Evolutionary conservation across 1,140 invertebrate genomes (phyloP), one percentile per base, ranked within the genome.

Genomic region (Zaprionus vittiger): DNA sequence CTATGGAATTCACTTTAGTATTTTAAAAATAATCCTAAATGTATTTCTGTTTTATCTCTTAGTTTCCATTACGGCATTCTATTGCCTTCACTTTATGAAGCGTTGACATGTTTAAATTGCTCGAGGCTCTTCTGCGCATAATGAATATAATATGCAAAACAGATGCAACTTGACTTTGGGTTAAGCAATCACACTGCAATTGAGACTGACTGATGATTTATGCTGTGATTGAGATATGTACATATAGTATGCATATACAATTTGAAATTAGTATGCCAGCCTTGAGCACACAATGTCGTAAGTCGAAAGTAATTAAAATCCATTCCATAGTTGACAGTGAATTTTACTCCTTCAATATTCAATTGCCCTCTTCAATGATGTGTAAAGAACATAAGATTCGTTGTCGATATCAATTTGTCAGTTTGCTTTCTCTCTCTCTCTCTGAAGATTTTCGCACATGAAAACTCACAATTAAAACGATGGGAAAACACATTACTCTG

Each of bases 111-210:
- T 59, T 59, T 31, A 2, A 31, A 31, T 31, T 59, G 41, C 41
- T 47, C 41, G n/a, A 17, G 41, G 41, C 9, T 47, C 41, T 47
- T 3, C 7, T n/a, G n/a, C 17, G 20, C 47, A 22, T 22, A 17
- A 49, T 49, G 47, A 6, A 52, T 52, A 52, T 52, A 52, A 52
- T 52, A 52, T 52, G 47, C 47, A 52, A 52, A 52, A n/a, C 47
- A 52, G 47, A 14, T 52, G 47, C 47, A 52, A 52, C 47, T 52
- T 24, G 11, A 52, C 47, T 52, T 52, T 24, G 47, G 47, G 4
- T 52, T 52, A 52, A 14, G 20, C 47, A 24, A 52, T 14, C 47
- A 52, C 9, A 20, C 20, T 52, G 47, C 22, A 52, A 22, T 52
- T 24, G 47, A 52, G 47, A 47, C 20, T 49, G 44, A 14, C 15